Conservation (phyloP, 2,113 vertebrate species). For the Hystrix brachyura region DNA sequence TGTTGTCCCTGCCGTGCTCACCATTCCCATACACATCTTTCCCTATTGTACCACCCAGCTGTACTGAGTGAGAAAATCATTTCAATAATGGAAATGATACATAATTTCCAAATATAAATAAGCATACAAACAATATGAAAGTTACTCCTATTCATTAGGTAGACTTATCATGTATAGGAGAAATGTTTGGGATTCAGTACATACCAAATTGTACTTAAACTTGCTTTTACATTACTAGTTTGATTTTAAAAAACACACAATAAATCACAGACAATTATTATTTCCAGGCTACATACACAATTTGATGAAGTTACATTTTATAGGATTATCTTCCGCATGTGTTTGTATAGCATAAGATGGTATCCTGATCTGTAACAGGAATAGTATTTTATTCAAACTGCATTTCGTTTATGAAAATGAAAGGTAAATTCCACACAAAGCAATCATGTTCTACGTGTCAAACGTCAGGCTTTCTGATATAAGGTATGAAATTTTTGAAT, state of each 20-base stretch:
- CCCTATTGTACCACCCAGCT: background rate
- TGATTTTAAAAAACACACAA: background rate
- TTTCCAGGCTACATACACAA: background rate
- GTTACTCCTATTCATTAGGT: background rate
- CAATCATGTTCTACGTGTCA: background rate
- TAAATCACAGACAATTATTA: background rate
- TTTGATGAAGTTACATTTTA: background rate
- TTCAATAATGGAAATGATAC: background rate
- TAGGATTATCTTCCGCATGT: background rate
- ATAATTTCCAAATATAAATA: background rate
- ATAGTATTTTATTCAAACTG: background rate
- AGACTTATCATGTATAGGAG: background rate
- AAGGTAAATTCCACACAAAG: background rate
- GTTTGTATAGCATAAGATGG: background rate
- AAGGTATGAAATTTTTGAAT: background rate
- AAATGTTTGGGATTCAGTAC: background rate
- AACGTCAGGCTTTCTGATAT: fast-evolving
- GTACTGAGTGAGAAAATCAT: background rate
- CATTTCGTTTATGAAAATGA: background rate
- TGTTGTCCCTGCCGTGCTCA: background rate
- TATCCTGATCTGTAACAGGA: background rate
- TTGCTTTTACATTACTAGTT: background rate
- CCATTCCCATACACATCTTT: background rate
- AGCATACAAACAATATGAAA: background rate
- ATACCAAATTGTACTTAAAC: background rate